Base-by-base conservation (phyloP, 2,888 invertebrate species). In the Melanotus villosus region DNA sequence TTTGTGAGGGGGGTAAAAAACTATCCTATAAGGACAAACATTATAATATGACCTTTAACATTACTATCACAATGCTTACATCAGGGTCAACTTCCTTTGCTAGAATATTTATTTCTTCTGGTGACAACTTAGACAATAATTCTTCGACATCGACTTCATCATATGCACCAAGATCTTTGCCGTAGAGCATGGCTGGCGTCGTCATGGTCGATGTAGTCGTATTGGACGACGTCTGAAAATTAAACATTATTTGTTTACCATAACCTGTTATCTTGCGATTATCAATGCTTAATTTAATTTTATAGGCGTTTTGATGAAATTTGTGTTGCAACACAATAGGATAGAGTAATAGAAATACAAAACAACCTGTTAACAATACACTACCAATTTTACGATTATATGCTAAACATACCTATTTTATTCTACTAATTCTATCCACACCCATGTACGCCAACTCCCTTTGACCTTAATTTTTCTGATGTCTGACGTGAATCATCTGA, bases 1-100 rank as follows among this genome's bases (percentile, higher is more conserved):
- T 91, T 87, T 98, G 96, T 73, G 94, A 93, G 60, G 99, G 97
- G 71, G 99, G 99, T 85, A 99, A 90, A 86, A 98, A 93, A 81
- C 95, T 93, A 87, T 99, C 99, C 99, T 99, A 10, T 12, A 47
- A 47, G n/a, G 19, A 26, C n/a, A 65, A 54, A 10, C n/a, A 16
- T 21, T 23, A 38, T 60, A n/a, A 36, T 26, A 26, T 14, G 19
- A 14, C 43, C 2, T 9, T 4, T 34, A n/a, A n/a, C n/a, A n/a
- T n/a, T n/a, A n/a, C n/a, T n/a, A n/a, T n/a, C 34, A 10, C 36
- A 34, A 21, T 19, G 92, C 95, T 95, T 87, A 98, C 98, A 89
- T 99, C 99, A 75, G 99, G 99, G 88, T 99, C 99, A 78, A 98
- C 98, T 90, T 99, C 98, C 88, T 97, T 97, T 80, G 98, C 97